Evolutionary conservation across 2,797 vertebrate genomes (phyloP), one percentile per base, ranked within the genome.

Genomic region (Enteromius fasciolatus): DNA sequence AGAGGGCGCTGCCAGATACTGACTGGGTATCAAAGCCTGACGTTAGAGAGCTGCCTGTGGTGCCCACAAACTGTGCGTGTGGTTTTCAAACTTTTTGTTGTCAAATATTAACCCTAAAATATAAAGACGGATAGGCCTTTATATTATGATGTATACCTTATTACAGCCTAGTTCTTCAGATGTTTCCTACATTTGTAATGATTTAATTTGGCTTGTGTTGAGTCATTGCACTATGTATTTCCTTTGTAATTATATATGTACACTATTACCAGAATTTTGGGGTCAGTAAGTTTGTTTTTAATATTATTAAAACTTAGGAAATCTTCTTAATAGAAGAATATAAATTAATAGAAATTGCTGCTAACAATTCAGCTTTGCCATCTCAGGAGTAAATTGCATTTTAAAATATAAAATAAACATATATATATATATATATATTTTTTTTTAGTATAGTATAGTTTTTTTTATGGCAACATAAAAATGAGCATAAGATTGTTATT

Each of bases 1-100:
- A 73, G 72, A 41, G 81, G 66, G 85, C 76, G 77, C 81, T 80
- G 77, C 25, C 67, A 82, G 20, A 59, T 54, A 77, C 76, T 59
- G 20, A 44, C 74, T 48, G 63, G 4, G 39, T 36, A 25, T 66
- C 50, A 44, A 48, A 39, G 67, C 44, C 20, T 23, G n/a, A n/a
- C n/a, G n/a, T n/a, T n/a, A 67, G n/a, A n/a, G 63, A 78, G 46
- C 31, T 39, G 48, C 76, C 68, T 23, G n/a, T 48, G 57, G 72
- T 76, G 46, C 41, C 79, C 54, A 46, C 14, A 50, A 61, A 80
- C 61, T 23, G 44, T 50, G 41, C 7, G 5, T 9, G 31, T 28
- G 70, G 31, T 25, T 59, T 41, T 59, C 9, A 59, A 59, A 76
- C 73, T 76, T 76, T 59, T 59, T 41, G 33, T 18, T 39, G 15